Percentiles rank a stretch among this genome's conserved stretches.
Conservation (phyloP, 2,888 invertebrate species). For the Agonopterix arenella region DNA sequence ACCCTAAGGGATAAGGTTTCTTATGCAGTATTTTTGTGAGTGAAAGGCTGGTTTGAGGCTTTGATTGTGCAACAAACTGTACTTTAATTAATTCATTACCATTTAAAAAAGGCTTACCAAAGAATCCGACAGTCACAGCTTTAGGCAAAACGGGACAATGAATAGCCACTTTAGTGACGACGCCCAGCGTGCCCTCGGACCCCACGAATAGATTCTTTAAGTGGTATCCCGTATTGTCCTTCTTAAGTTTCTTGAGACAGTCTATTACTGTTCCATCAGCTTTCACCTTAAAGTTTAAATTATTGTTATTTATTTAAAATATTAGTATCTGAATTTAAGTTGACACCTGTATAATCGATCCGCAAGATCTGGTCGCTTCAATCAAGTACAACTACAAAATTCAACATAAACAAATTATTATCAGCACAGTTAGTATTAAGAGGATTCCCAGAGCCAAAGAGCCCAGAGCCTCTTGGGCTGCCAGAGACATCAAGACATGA, state of each 20-base stretch:
- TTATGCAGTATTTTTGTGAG: too few species aligned
- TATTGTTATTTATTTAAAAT: neutral
- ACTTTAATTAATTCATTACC: neutral
- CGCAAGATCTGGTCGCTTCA: too few species aligned
- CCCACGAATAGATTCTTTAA: slow-evolving; percentile 98
- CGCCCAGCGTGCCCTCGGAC: slow-evolving; percentile 96
- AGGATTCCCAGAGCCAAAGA: too few species aligned
- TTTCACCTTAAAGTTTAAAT: slow-evolving; percentile 76
- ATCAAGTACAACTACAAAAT: too few species aligned
- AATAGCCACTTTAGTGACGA: slow-evolving; percentile 94
- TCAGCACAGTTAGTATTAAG: too few species aligned
- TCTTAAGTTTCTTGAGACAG: slow-evolving; percentile 90
- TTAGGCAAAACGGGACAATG: slow-evolving; percentile 91
- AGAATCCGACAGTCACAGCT: slow-evolving; percentile 90
- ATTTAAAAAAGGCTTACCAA: slow-evolving; percentile 78
- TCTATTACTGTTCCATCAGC: slow-evolving; percentile 92
- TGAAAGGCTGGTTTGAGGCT: neutral
- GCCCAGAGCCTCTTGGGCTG: too few species aligned
- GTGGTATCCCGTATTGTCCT: slow-evolving; percentile 99
- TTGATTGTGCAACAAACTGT: neutral
- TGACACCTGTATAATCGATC: too few species aligned
- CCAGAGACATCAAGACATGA: too few species aligned
- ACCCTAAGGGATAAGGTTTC: too few species aligned
- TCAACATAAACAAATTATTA: too few species aligned
- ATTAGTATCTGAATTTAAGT: too few species aligned